phyloP scores from a whole-genome alignment of 1,140 invertebrate genomes.

The Halesus radiatus region DNA sequence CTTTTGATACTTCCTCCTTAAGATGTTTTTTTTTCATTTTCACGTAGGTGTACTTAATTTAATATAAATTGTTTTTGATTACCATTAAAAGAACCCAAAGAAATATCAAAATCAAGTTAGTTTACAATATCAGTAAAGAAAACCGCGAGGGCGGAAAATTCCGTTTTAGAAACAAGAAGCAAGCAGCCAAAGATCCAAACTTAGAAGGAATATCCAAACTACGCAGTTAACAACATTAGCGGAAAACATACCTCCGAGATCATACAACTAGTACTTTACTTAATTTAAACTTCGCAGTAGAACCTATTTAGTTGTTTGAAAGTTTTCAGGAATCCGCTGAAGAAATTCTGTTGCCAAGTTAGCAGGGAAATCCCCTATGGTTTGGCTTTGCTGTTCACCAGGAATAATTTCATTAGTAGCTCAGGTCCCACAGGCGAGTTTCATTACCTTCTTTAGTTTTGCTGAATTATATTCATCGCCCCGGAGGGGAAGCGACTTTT shows the following conservation, averaged over 20 bases:
- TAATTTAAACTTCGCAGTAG: slow-evolving; percentile 26
- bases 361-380: slow-evolving; percentile 20
- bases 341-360: slow-evolving; percentile 39
- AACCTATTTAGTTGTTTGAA: slow-evolving; percentile 9
- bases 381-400: slow-evolving; percentile 22
- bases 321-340: slow-evolving; percentile 17
- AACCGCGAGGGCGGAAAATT: too few species aligned
- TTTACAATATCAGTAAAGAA: too few species aligned
- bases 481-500: slow-evolving; percentile 52
- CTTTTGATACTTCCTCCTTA: too few species aligned
- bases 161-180: too few species aligned
- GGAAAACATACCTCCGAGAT: slow-evolving; percentile 17
- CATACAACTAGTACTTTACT: slow-evolving; percentile 25
- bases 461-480: slow-evolving; percentile 55
- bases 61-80: too few species aligned
- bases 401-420: slow-evolving; percentile 56
- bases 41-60: too few species aligned
- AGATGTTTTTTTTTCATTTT: too few species aligned
- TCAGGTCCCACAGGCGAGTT: slow-evolving; percentile 49
- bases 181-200: too few species aligned
- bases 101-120: too few species aligned
- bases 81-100: too few species aligned
- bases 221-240: slow-evolving; percentile 10
- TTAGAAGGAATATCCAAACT: too few species aligned
- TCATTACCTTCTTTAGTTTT: slow-evolving; percentile 57